Base-by-base conservation (phyloP, 2,888 invertebrate species). In the Andrena praecox region DNA sequence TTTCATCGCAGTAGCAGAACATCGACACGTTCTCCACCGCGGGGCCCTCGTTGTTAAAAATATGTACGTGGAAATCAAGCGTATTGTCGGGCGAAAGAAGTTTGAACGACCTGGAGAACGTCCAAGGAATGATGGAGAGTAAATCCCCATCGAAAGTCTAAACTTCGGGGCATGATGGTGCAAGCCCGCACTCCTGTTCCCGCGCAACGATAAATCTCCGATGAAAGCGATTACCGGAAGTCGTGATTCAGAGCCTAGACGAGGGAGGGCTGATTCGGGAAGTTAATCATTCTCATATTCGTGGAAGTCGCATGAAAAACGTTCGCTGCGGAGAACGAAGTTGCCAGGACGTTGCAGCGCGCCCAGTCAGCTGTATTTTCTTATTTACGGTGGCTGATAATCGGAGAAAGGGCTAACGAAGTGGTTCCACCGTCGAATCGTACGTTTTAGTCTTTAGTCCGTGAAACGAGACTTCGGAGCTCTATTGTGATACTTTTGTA, bases 121-220 rank as follows among this genome's bases (percentile, higher is more conserved):
- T 63, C 31, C 63, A 63, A 42, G 29, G 7, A 60, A 60, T 29
- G 60, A 31, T 31, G 31, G 59, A 20, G 59, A 59, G 59, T 60
- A 60, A 60, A 60, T 60, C 24, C 24, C 24, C 56, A 56, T 56
- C 56, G 27, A 56, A 56, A 56, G 27, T 56, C 27, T 56, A 56
- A 56, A 56, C 59, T 59, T 16, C 29, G 29, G 0, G n/a, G 33
- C 33, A 8, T 62, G 33, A 33, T 62, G 20, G 33, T 20, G 62
- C 0, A 33, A 62, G 31, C 60, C 35, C 62, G 7, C 33, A 20
- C 42, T 63, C 24, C n/a, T 5, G 6, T 42, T 20, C 10, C 12
- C 24, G 24, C 6, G 33, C 42, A 4, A 63, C 31, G 35, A 63
- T 63, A 63, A 63, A 63, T 63, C 62, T 63, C 12, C 8, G 20